These are phyloP conservation scores for Andricus quercusramuli DNA, from an alignment of 2,888 invertebrate genomes.

Conservation along the genomic window DNA sequence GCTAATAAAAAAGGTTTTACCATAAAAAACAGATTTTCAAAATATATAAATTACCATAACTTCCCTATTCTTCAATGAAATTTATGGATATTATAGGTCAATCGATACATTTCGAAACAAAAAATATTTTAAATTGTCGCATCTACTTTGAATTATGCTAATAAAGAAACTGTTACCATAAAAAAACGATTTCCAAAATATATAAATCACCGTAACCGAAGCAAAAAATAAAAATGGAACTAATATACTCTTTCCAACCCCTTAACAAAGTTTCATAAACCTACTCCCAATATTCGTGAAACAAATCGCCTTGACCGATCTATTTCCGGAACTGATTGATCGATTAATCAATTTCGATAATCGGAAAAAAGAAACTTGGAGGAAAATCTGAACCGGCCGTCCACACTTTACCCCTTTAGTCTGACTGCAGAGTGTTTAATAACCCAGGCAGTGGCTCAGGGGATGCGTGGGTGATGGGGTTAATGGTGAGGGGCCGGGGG, in stretches of 20 bases:
- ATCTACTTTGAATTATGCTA: too few species aligned
- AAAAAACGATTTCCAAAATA: too few species aligned
- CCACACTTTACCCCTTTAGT: conserved; percentile 42
- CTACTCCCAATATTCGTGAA: background rate
- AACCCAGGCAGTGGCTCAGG: conserved; percentile 52
- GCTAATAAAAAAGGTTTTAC: too few species aligned
- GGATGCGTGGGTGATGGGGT: conserved; percentile 38
- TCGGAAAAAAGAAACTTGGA: conserved; percentile 27
- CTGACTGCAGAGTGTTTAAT: conserved; percentile 68
- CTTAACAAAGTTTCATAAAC: background rate
- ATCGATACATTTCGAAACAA: too few species aligned
- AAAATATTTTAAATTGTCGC: too few species aligned
- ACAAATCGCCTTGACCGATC: conserved; percentile 14
- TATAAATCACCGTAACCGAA: too few species aligned
- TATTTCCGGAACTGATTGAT: conserved; percentile 13
- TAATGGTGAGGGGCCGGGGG: conserved; percentile 50
- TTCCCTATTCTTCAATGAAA: too few species aligned
- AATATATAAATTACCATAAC: too few species aligned
- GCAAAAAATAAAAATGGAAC: conserved; percentile 3
- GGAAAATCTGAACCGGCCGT: conserved; percentile 23
- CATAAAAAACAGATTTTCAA: too few species aligned
- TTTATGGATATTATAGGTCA: too few species aligned
- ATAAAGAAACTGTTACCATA: too few species aligned
- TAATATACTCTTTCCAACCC: background rate
- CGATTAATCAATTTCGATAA: conserved; percentile 36